Evolutionary conservation across 2,888 invertebrate genomes (phyloP), one percentile per base, ranked within the genome.

Genomic region (Agrotis puta): DNA sequence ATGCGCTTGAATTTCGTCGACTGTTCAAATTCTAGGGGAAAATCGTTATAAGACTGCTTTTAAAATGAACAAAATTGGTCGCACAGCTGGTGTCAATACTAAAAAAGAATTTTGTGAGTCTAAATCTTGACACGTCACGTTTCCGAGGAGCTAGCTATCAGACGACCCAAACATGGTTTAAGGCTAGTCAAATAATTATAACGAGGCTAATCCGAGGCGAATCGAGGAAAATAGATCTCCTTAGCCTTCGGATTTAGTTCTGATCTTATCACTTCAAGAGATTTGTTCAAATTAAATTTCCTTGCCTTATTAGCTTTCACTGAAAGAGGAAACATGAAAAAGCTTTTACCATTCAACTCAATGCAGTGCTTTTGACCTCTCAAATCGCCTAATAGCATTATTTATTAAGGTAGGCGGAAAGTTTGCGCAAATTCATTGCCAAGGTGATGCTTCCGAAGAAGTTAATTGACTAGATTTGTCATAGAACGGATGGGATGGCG

Each of bases 321-420:
- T n/a, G 24, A 59, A 39, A 56, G n/a, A 58, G 20, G 48, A 33
- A 65, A 64, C 64, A 74, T 33, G 54, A 50, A 64, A 80, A 80
- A 53, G 63, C 70, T 78, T 66, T 80, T 66, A 64, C 48, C 51
- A 53, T 59, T 64, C 16, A n/a, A 62, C 53, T 24, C n/a, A 50
- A 70, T 70, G 70, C 81, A 75, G 76, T 57, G 53, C 43, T 70
- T 76, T 62, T 53, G 65, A 62, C 68, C 68, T 77, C 74, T 48
- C 53, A 56, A 61, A 54, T 33, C 20, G 11, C n/a, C 39, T 39
- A 27, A 64, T 48, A 24, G 14, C 48, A 54, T 72, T 59, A 66
- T 75, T 57, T 80, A 65, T 59, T 45, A 22, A 65, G 51, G 24
- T 62, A 51, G 27, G 16, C 65, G 43, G 65, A 54, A 65, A 24